phyloP scores from a whole-genome alignment of 2,888 invertebrate species.

The Polymixis flavicincta region DNA sequence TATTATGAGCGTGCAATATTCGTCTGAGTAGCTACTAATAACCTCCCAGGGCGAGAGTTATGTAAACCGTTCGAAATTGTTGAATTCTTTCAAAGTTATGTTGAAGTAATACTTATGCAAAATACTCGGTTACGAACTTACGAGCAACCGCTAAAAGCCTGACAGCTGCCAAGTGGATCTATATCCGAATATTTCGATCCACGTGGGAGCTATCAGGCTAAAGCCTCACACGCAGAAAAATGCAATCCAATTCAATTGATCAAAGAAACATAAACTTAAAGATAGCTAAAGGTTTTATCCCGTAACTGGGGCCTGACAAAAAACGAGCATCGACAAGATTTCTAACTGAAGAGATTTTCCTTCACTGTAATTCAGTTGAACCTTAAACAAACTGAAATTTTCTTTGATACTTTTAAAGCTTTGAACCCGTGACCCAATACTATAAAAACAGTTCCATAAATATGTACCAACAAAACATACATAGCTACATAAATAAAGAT shows the following conservation, averaged over 20 bases:
- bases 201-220: no score
- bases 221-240: no score
- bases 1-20: slow-evolving; percentile 32
- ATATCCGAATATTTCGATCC: no score
- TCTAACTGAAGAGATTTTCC: background rate
- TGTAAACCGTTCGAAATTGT: slow-evolving; percentile 22
- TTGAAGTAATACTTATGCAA: no score
- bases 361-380: background rate
- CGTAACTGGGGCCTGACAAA: background rate
- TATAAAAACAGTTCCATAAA: background rate
- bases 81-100: slow-evolving; percentile 4
- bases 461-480: background rate
- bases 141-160: no score
- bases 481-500: slow-evolving; percentile 2
- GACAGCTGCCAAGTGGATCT: no score
- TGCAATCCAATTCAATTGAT: no score
- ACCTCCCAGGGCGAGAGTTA: slow-evolving; percentile 17
- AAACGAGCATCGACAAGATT: background rate
- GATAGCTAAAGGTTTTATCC: background rate
- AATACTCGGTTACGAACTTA: no score
- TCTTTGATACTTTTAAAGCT: background rate
- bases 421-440: background rate
- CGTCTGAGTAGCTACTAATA: slow-evolving; percentile 37
- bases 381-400: background rate
- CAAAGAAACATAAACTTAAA: background rate